Percentiles rank a stretch among this genome's conserved stretches.
These are phyloP conservation scores for Drosophila nikananu DNA, from an alignment of 1,140 invertebrate genomes.

Conservation along the genomic window DNA sequence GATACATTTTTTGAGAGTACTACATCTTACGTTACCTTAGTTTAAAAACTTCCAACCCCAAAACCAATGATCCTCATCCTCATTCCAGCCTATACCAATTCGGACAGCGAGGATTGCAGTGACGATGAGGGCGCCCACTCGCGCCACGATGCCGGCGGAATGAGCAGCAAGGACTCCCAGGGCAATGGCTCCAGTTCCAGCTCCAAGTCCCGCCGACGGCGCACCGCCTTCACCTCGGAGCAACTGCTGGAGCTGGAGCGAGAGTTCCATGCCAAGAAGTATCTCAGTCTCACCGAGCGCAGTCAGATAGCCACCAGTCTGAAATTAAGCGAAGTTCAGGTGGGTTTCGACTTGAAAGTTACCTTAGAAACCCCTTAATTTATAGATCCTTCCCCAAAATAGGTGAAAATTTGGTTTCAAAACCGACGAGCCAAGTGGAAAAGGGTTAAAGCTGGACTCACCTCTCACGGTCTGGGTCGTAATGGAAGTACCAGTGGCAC, in stretches of 20 bases:
- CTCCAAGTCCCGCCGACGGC: constrained; percentile 92
- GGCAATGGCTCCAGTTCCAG: constrained; percentile 53
- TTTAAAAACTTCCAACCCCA: too few relatives aligned
- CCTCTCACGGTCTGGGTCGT: constrained; percentile 87
- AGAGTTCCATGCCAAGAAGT: constrained; percentile 99
- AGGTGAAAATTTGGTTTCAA: constrained; percentile 99
- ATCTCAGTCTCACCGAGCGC: constrained; percentile 96
- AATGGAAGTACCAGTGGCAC: constrained; percentile 87
- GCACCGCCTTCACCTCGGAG: constrained; percentile 98
- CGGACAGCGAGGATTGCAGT: constrained; percentile 84
- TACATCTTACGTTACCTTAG: too few relatives aligned
- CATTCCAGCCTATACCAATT: constrained; percentile 76
- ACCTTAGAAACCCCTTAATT: not conserved
- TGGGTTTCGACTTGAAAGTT: constrained; percentile 77
- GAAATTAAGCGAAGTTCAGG: constrained; percentile 97
- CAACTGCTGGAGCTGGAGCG: constrained; percentile 97
- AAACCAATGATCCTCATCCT: not conserved
- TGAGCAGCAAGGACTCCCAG: constrained; percentile 64
- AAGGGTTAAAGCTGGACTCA: constrained; percentile 95
- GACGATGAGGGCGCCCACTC: constrained; percentile 71
- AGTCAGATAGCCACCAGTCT: constrained; percentile 97
- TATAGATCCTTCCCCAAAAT: constrained; percentile 62
- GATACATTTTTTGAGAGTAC: too few relatives aligned
- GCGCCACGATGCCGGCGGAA: constrained; percentile 49
- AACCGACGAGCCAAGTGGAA: constrained; percentile 99